phyloP scores from a whole-genome alignment of 1,140 invertebrate species.

The Pseudomyrmex concolor region DNA sequence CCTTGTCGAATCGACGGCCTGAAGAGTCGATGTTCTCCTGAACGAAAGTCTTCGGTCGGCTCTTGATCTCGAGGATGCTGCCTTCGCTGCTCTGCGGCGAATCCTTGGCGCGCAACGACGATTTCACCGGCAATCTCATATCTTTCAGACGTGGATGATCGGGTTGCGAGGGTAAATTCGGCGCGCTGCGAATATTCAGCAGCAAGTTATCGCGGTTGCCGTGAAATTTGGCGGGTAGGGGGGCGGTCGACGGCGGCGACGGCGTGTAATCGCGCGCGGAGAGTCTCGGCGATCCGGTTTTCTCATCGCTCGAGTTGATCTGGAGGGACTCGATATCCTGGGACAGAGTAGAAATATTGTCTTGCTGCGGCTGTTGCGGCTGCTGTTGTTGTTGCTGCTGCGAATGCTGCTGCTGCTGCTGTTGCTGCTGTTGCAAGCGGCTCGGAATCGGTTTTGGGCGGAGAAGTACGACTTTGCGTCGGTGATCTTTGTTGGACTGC shows the following conservation, averaged over 20 bases:
- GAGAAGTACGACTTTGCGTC: conserved; percentile 80
- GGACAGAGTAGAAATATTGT: conserved; percentile 86
- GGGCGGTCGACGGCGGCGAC: conserved; percentile 92
- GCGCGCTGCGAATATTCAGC: conserved; percentile 91
- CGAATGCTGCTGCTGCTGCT: conserved; percentile 83
- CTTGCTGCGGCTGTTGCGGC: conserved; percentile 67
- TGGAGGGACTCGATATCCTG: conserved; percentile 88
- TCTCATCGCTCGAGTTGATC: conserved; percentile 86
- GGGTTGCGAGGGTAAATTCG: conserved; percentile 89
- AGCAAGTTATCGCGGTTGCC: conserved; percentile 89
- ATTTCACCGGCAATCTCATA: conserved; percentile 88
- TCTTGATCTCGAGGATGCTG: conserved; percentile 87
- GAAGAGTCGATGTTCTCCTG: conserved; percentile 74
- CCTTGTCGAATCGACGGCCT: conserved; percentile 85
- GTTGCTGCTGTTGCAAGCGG: conserved; percentile 85
- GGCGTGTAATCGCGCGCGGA: conserved; percentile 88
- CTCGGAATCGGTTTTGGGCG: conserved; percentile 87
- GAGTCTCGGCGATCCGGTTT: conserved; percentile 79
- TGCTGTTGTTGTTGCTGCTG: conserved; percentile 56
- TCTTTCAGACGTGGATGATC: conserved; percentile 90
- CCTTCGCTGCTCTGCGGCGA: conserved; percentile 88
- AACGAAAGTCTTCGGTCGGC: conserved; percentile 84
- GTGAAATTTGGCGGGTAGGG: conserved; percentile 92
- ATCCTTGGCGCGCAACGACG: conserved; percentile 86
- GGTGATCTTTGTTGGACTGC: conserved; percentile 77